phyloP scores from a whole-genome alignment of 2,797 vertebrate genomes.

The Gymnopithys bicolor region DNA sequence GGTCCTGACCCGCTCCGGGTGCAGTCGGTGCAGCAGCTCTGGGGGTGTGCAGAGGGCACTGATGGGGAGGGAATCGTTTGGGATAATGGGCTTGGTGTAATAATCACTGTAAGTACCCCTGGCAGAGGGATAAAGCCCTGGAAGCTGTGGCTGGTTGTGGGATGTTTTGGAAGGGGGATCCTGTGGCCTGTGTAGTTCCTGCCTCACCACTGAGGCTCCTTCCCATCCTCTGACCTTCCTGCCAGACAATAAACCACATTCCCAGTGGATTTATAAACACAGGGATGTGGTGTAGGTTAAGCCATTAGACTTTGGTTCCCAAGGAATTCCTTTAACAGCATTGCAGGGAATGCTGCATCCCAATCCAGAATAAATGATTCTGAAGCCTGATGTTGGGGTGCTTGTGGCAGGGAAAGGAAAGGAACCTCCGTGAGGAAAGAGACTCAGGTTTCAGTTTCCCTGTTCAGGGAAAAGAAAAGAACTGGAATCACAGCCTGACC shows the following conservation, averaged over 20 bases:
- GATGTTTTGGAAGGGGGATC: fast-evolving
- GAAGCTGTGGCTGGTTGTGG: neutral
- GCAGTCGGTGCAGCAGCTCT: neutral
- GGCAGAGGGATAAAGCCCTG: neutral
- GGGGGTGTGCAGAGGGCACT: neutral
- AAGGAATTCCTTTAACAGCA: fast-evolving
- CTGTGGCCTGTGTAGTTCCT: neutral
- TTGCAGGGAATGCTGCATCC: neutral
- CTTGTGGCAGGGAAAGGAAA: neutral
- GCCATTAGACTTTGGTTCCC: neutral
- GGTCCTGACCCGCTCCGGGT: neutral
- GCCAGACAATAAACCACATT: fast-evolving
- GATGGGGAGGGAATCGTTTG: fast-evolving
- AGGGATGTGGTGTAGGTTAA: neutral
- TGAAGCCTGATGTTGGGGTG: neutral
- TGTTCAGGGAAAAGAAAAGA: neutral
- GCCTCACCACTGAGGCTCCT: neutral
- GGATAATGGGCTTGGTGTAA: fast-evolving
- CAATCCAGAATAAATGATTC: neutral
- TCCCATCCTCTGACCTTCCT: neutral
- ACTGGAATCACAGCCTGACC: neutral
- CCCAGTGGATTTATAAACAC: fast-evolving
- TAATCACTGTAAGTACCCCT: neutral
- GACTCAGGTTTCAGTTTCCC: neutral
- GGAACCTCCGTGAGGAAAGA: neutral